A percentile compares a stretch with the other conserved stretches of the same genome.
Evolutionary conservation across 2,888 invertebrate genomes (phyloP).

Genomic region (Lycophotia porphyrea): DNA sequence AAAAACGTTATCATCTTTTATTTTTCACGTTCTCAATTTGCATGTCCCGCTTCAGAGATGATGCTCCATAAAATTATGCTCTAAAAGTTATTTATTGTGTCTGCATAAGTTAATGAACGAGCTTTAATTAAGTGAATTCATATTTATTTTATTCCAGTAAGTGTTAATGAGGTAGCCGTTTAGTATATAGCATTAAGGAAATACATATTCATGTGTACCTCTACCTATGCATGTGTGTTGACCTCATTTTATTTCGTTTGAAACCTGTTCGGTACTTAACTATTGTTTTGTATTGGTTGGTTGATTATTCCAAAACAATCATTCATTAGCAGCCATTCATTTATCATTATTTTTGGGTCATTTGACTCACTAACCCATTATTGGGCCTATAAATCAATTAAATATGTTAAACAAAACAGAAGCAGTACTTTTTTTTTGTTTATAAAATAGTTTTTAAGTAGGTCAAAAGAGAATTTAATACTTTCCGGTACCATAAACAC

Average conservation of each 20-base stretch:
- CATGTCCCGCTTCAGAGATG: constrained; percentile 88
- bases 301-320: not conserved
- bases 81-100: constrained; percentile 85
- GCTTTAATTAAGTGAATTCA: constrained; percentile 70
- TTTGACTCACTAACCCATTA: not conserved
- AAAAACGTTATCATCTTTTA: constrained; percentile 88
- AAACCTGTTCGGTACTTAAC: not conserved
- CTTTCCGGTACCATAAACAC: not conserved
- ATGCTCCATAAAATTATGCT: constrained; percentile 87
- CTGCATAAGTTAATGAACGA: constrained; percentile 80
- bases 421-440: not conserved
- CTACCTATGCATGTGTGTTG: constrained; percentile 20
- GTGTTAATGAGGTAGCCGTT: constrained; percentile 59
- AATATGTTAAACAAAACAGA: not conserved
- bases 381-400: not conserved
- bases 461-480: not conserved
- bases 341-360: not conserved
- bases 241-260: constrained; percentile 37
- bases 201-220: constrained; percentile 52
- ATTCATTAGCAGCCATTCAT: not conserved
- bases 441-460: not conserved
- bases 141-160: constrained; percentile 64
- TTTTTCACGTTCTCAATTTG: constrained; percentile 86
- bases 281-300: not conserved
- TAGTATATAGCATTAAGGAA: constrained; percentile 44